Evolutionary conservation across 2,888 invertebrate species (phyloP).

Genomic region (Mesopsocus fuscifrons): DNA sequence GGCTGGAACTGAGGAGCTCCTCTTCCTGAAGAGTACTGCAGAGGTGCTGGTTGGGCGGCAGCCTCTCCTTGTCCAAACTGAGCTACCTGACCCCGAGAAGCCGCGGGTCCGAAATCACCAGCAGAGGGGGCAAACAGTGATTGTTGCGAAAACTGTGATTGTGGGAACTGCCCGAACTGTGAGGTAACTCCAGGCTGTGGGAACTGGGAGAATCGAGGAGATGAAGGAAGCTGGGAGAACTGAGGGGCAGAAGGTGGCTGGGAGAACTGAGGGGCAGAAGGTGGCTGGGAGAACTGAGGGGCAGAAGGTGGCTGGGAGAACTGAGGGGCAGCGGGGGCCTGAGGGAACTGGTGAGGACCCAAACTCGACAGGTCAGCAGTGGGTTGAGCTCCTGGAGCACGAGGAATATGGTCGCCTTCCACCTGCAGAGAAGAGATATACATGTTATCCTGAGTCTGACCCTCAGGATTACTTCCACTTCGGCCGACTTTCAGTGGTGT

Average conservation of each 20-base stretch:
- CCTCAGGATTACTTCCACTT: too few relatives aligned
- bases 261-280: background rate
- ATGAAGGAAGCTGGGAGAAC: background rate
- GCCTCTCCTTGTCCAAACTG: too few relatives aligned
- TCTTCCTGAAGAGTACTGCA: too few relatives aligned
- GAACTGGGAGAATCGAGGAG: background rate
- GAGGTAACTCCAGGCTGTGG: background rate
- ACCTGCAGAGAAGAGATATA: too few relatives aligned
- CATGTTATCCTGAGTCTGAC: too few relatives aligned
- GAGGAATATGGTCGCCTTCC: constrained; percentile 14
- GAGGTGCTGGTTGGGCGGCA: too few relatives aligned
- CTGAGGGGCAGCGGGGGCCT: background rate
- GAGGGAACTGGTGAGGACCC: constrained; percentile 9
- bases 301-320: background rate
- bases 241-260: background rate
- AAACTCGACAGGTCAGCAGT: too few relatives aligned
- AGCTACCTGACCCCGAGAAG: too few relatives aligned
- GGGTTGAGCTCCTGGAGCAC: too few relatives aligned
- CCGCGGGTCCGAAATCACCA: too few relatives aligned
- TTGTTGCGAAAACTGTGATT: background rate
- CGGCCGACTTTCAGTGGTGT: too few relatives aligned
- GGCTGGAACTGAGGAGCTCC: too few relatives aligned
- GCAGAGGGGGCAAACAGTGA: constrained; percentile 25
- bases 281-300: background rate
- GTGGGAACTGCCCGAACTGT: background rate